Conservation (phyloP, 2,888 invertebrate genomes). For the Dynastes grantii region DNA sequence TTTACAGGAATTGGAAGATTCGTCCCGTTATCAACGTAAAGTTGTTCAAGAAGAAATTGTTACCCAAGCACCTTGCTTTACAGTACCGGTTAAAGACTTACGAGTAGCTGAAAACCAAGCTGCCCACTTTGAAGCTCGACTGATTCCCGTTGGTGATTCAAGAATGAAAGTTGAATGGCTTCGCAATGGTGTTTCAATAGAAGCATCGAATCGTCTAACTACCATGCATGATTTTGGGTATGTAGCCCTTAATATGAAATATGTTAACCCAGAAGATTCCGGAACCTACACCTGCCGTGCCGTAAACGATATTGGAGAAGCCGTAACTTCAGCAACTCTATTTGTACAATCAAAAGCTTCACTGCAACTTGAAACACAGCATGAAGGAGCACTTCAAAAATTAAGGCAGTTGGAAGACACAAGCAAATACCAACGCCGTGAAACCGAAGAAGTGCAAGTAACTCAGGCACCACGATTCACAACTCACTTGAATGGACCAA, state of each 20-base stretch:
- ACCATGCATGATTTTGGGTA: constrained; percentile 99
- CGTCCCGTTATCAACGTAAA: constrained; percentile 82
- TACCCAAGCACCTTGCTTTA: constrained; percentile 93
- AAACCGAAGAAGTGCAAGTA: constrained; percentile 86
- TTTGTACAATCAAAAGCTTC: constrained; percentile 93
- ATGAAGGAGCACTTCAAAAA: constrained; percentile 90
- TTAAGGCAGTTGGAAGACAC: constrained; percentile 89
- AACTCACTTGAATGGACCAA: constrained; percentile 89
- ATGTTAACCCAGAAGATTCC: constrained; percentile 95
- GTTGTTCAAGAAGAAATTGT: constrained; percentile 84
- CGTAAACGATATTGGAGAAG: constrained; percentile 93
- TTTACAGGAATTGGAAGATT: constrained; percentile 87
- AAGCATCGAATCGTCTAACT: constrained; percentile 90
- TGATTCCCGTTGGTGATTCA: constrained; percentile 95
- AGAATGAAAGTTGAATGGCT: constrained; percentile 95
- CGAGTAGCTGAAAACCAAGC: constrained; percentile 92
- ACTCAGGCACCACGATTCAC: constrained; percentile 90
- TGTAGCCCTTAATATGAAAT: constrained; percentile 95
- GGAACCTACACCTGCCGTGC: constrained; percentile 97
- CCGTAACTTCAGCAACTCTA: constrained; percentile 93
- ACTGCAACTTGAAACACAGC: constrained; percentile 89
- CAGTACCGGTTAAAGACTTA: constrained; percentile 90
- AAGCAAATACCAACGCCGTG: constrained; percentile 83
- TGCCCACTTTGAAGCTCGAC: constrained; percentile 93
- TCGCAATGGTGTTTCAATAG: constrained; percentile 91